A percentile compares a stretch with the other conserved stretches of the same genome.
Evolutionary conservation across 2,797 vertebrate genomes (phyloP).

Genomic region (Eleutherodactylus coqui): DNA sequence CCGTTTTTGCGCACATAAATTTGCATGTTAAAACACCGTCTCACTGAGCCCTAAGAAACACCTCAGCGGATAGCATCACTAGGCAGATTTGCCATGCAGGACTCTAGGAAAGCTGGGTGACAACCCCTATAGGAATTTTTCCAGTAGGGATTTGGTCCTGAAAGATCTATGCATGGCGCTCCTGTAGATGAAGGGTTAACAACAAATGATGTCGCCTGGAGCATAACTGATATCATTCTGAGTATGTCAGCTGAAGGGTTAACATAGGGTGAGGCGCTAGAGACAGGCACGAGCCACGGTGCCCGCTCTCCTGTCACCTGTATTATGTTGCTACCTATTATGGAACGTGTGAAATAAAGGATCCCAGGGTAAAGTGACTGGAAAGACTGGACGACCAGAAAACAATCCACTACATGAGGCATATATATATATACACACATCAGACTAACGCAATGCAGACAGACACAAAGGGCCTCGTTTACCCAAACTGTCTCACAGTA

Average conservation of each 20-base stretch:
- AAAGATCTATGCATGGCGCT: background rate
- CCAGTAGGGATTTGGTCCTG: background rate
- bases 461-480: background rate
- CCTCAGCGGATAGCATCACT: too few relatives aligned
- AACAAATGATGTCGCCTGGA: background rate
- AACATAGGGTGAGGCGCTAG: background rate
- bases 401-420: background rate
- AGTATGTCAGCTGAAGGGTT: background rate
- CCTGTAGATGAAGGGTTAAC: background rate
- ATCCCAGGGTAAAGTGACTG: background rate
- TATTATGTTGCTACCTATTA: constrained; percentile 51
- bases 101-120: background rate
- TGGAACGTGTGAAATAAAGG: constrained; percentile 24
- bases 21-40: too few relatives aligned
- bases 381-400: background rate
- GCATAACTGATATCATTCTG: background rate
- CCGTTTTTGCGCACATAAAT: too few relatives aligned
- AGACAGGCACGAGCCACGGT: background rate
- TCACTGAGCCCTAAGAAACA: too few relatives aligned
- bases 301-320: background rate
- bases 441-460: background rate
- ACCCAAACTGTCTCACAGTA: too few relatives aligned
- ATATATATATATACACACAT: background rate
- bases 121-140: background rate
- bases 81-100: background rate